Evolutionary conservation across 2,797 vertebrate genomes (phyloP), one percentile per base, ranked within the genome.

Genomic region (Thunnus albacares): DNA sequence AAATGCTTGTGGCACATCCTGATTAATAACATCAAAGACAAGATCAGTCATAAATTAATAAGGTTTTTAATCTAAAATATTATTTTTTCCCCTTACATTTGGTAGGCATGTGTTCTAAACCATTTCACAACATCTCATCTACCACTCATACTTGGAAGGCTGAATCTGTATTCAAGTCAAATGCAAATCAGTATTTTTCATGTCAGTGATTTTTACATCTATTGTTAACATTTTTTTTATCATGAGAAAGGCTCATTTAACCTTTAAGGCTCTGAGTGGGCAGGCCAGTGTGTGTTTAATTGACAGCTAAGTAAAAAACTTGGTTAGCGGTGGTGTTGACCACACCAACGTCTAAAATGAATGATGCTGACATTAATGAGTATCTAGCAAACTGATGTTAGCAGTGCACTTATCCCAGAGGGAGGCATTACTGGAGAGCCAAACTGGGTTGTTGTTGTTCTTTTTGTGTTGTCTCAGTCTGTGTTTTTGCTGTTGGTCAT

Each of bases 21-120:
- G 59, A 62, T 51, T 45, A 4, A 53, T 57, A 17, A 41, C 20
- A 66, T 45, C 2, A 58, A 59, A 65, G 14, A 58, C 41, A 24
- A 64, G 8, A 22, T n/a, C 28, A 51, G 18, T 14, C 43, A 61
- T 61, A 35, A 38, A 67, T 66, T 47, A 72, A 55, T 7, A 26
- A 3, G 45, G 28, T 13, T 26, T 45, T 45, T 30, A 30, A 45
- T 41, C 8, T 41, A 24, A 30, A 22, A 35, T 62, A 14, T 43
- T 30, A 24, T 24, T 22, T 13, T 45, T 55, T 71, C 28, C 62
- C 49, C 28, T n/a, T 15, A 11, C 2, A 45, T 59, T 24, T 5
- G 7, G 28, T 5, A 20, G n/a, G 66, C 4, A 9, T 24, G 13
- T 2, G 26, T 73, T 57, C 22, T n/a, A 18, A 64, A 53, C 4